A percentile compares a stretch with the other conserved stretches of the same genome.
These are phyloP conservation scores for Parasteatoda tepidariorum DNA, from an alignment of 1,140 invertebrate genomes.

Conservation along the genomic window DNA sequence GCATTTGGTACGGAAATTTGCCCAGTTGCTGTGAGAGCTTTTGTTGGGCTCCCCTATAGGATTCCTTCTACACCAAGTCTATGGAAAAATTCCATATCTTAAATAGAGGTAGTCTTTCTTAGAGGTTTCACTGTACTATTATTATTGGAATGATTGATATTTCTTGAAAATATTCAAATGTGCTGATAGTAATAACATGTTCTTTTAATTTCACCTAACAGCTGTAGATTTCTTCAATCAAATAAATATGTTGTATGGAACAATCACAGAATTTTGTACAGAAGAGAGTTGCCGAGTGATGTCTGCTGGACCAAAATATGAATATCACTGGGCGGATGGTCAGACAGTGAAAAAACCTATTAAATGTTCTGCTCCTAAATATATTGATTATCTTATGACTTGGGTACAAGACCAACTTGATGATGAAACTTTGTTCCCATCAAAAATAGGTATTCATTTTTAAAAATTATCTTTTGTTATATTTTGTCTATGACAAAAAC, in stretches of 20 bases:
- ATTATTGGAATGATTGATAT: no score
- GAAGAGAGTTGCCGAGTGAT: constrained; percentile 98
- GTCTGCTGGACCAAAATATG: constrained; percentile 95
- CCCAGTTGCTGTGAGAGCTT: no score
- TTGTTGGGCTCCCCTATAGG: no score
- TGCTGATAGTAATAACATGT: no score
- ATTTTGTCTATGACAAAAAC: no score
- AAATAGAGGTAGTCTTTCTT: no score
- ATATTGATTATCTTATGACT: constrained; percentile 99
- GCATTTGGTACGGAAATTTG: no score
- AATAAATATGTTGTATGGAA: constrained; percentile 99
- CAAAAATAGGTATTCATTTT: constrained; percentile 88
- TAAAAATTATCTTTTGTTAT: no score
- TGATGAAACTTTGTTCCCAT: constrained; percentile 98
- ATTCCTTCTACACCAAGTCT: no score
- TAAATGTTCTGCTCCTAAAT: constrained; percentile 98
- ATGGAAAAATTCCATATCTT: no score
- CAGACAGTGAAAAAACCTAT: constrained; percentile 98
- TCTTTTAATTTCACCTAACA: constrained; percentile 71
- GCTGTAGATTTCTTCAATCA: constrained; percentile 99
- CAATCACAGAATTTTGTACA: constrained; percentile 99
- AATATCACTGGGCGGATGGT: constrained; percentile 99
- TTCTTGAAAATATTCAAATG: no score
- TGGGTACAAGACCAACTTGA: constrained; percentile 99
- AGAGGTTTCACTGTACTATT: no score